Percentiles rank a stretch among this genome's conserved stretches.
These are phyloP conservation scores for Misgurnus anguillicaudatus DNA, from an alignment of 2,113 vertebrate genomes.

Conservation along the genomic window DNA sequence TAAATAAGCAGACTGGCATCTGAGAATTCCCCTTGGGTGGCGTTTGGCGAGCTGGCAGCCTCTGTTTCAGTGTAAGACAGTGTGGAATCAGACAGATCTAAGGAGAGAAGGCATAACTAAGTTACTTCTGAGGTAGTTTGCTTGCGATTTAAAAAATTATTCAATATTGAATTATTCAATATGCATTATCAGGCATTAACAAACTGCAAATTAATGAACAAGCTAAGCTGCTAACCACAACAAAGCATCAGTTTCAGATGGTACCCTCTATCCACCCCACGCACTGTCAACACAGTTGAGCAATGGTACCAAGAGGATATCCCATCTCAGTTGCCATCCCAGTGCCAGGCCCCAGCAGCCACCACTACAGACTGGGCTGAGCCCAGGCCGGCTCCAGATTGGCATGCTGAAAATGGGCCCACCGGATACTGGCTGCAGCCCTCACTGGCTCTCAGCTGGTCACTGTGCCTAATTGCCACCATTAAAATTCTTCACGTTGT, in stretches of 20 bases:
- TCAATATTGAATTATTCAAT: neutral
- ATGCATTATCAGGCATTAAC: neutral
- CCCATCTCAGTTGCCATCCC: constrained; percentile 52
- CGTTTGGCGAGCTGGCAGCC: constrained; percentile 88
- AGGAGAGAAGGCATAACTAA: constrained; percentile 28
- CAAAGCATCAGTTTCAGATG: constrained; percentile 26
- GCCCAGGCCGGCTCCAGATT: constrained; percentile 65
- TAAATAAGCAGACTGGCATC: constrained; percentile 77
- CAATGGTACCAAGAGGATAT: constrained; percentile 42
- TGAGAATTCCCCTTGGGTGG: constrained; percentile 92
- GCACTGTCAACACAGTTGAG: constrained; percentile 7
- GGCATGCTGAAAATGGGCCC: constrained; percentile 82
- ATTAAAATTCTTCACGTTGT: constrained; percentile 87
- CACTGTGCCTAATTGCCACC: constrained; percentile 85
- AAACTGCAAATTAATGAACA: constrained; percentile 5
- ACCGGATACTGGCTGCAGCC: constrained; percentile 74
- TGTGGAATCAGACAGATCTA: constrained; percentile 98
- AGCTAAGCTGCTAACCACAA: constrained; percentile 10
- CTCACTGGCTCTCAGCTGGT: constrained; percentile 67
- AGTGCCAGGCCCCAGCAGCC: constrained; percentile 42
- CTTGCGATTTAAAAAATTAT: neutral
- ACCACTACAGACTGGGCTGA: constrained; percentile 55
- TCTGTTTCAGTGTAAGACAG: constrained; percentile 99
- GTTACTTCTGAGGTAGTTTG: neutral
- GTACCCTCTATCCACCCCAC: constrained; percentile 2